Evolutionary conservation across 2,113 vertebrate genomes (phyloP).

Genomic region (Oenanthe oenanthe): DNA sequence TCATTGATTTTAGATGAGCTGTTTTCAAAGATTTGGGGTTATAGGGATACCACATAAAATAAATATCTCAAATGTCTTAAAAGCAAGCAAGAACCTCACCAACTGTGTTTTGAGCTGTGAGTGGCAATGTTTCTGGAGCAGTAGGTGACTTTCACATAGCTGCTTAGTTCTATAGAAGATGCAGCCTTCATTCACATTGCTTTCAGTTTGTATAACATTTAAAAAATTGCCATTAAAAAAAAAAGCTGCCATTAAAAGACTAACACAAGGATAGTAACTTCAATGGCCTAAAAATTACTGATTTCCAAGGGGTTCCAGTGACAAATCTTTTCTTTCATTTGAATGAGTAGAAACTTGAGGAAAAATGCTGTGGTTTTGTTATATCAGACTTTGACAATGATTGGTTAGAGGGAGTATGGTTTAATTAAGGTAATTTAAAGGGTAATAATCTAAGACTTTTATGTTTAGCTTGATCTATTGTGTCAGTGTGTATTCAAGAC

Average conservation of each 20-base stretch:
- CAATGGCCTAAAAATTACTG: neutral
- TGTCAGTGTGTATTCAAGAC: neutral
- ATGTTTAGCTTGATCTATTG: neutral
- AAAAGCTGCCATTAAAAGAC: neutral
- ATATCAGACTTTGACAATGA: neutral
- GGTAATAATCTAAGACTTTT: neutral
- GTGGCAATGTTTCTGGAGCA: neutral
- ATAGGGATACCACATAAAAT: neutral
- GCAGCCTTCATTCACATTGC: neutral
- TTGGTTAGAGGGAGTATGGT: neutral
- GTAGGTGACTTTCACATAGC: neutral
- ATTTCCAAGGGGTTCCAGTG: neutral
- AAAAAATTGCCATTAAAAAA: neutral
- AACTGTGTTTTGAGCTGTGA: neutral
- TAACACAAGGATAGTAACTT: neutral
- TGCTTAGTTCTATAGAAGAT: neutral
- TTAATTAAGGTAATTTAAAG: conserved; percentile 33
- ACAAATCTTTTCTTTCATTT: neutral
- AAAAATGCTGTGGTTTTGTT: neutral
- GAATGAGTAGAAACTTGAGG: neutral
- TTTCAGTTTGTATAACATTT: neutral
- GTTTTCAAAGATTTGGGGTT: neutral
- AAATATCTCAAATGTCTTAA: neutral
- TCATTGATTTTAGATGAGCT: neutral
- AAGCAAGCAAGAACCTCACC: neutral